Evolutionary conservation across 1,140 invertebrate species (phyloP), one percentile per base, ranked within the genome.

Genomic region (Chionoecetes opilio): DNA sequence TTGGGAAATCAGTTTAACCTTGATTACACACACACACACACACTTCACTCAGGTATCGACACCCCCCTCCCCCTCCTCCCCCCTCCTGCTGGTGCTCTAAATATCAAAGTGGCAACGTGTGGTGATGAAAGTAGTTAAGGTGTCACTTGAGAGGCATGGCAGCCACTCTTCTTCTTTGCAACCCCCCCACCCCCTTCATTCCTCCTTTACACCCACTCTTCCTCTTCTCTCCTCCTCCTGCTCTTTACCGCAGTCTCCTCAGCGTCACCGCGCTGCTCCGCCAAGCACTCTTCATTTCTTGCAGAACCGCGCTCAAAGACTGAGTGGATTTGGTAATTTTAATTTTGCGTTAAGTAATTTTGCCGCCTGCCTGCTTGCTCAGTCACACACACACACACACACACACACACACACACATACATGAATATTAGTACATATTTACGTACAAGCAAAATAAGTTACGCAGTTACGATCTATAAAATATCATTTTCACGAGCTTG

Each of bases 31-130:
- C 46, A 53, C 46, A 53, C 46, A 53, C 32, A 84, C 82, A 31
- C 82, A 29, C 82, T n/a, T 17, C 84, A 17, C 84, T 17, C 35
- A 86, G 8, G 26, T 26, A 86, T 17, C 32, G 17, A 86, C 84
- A 26, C 84, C n/a, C 84, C n/a, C 84, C 84, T 34, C 84, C 11
- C 84, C n/a, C 32, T 3, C 32, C n/a, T 26, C 8, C 84, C n/a
- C 84, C n/a, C 32, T 9, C 84, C 84, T 11, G 9, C n/a, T 0
- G 84, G 17, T 38, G 32, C 84, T 86, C 84, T 14, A 32, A 0
- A 11, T 38, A 86, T 86, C 84, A 86, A 86, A 86, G 84, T 86
- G 84, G 31, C 84, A 86, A 86, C 35, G 84, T 86, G 84, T 86
- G 32, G 32, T 86, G 84, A 31, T 86, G 84, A 35, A 86, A 32